These are phyloP conservation scores for Bubo bubo DNA, from an alignment of 2,113 vertebrate species.

Conservation along the genomic window DNA sequence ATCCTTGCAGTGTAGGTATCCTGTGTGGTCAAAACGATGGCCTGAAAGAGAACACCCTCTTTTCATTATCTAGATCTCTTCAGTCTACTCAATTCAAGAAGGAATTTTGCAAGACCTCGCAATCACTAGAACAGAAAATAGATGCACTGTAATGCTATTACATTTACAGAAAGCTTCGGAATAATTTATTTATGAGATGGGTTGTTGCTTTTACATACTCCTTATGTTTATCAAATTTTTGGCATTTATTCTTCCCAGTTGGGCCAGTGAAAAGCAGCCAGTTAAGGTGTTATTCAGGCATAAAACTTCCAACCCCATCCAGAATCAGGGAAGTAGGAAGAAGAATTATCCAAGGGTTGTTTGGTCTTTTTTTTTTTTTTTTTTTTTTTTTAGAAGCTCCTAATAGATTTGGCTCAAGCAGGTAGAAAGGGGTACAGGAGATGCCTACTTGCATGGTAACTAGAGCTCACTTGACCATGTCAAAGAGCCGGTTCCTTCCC, in stretches of 20 bases:
- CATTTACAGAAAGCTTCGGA: background rate
- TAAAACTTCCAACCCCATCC: background rate
- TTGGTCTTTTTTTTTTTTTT: background rate
- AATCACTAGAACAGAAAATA: slow-evolving; percentile 17
- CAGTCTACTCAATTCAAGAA: background rate
- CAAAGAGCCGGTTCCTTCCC: background rate
- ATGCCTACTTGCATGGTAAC: background rate
- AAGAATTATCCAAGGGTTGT: background rate
- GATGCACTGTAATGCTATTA: background rate
- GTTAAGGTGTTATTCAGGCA: background rate
- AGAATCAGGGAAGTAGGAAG: background rate
- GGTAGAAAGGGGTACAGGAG: background rate
- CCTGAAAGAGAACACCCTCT: background rate
- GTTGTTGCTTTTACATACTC: slow-evolving; percentile 1
- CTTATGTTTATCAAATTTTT: slow-evolving; percentile 21
- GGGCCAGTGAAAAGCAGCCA: background rate
- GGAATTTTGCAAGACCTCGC: background rate
- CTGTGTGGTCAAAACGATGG: background rate
- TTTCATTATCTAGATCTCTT: slow-evolving; percentile 20
- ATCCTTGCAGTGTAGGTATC: background rate
- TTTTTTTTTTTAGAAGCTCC: background rate
- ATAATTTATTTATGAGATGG: slow-evolving; percentile 49
- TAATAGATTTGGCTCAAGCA: background rate
- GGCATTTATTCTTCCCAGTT: slow-evolving; percentile 18
- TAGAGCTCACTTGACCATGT: background rate